These are phyloP conservation scores for Dallia pectoralis DNA, from an alignment of 2,797 vertebrate genomes.

Conservation along the genomic window DNA sequence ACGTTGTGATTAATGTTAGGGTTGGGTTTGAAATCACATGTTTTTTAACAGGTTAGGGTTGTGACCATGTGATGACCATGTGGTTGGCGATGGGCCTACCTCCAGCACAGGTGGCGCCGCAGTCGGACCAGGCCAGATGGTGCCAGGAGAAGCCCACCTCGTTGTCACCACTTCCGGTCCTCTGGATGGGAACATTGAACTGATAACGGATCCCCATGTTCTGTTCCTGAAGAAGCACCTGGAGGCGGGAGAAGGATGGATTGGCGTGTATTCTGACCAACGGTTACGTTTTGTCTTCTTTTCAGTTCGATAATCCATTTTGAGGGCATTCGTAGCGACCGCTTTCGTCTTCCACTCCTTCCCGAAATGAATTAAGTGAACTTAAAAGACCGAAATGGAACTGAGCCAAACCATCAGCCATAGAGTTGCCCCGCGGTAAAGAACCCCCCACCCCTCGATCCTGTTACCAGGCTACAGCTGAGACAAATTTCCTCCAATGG, in stretches of 20 bases:
- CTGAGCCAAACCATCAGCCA: constrained; percentile 7
- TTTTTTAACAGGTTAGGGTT: neutral
- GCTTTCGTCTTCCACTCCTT: neutral
- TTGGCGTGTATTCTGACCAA: neutral
- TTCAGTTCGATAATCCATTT: neutral
- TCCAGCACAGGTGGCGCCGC: constrained; percentile 93
- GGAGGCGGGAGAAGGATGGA: constrained; percentile 23
- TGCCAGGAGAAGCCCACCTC: constrained; percentile 95
- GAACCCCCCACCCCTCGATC: neutral
- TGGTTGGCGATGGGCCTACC: constrained; percentile 69
- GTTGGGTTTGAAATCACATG: no score
- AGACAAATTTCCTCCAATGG: constrained; percentile 25
- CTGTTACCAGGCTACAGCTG: neutral
- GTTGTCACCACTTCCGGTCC: constrained; percentile 94
- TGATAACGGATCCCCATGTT: constrained; percentile 95
- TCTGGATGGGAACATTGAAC: constrained; percentile 95
- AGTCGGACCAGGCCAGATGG: constrained; percentile 94
- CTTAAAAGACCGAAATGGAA: neutral
- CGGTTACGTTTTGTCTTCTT: neutral
- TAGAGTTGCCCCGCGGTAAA: neutral
- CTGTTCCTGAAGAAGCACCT: constrained; percentile 98
- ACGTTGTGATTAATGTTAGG: no score
- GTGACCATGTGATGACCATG: neutral
- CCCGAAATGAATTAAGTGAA: neutral
- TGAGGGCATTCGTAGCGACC: neutral